Evolutionary conservation across 2,797 vertebrate genomes (phyloP).

Genomic region (Poecile montanus): DNA sequence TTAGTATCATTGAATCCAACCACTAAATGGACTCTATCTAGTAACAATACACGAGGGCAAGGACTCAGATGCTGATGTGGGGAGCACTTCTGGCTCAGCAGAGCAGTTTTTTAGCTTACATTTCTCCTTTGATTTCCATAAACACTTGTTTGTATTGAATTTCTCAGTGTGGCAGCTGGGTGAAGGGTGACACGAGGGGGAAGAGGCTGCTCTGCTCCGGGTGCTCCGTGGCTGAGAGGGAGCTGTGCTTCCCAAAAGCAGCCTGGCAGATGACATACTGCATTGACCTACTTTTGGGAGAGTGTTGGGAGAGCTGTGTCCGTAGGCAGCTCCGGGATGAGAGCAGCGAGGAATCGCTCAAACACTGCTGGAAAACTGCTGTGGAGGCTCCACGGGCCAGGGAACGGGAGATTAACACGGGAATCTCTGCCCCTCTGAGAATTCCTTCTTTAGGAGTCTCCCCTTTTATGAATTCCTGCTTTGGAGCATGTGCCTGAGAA

Average conservation of each 20-base stretch:
- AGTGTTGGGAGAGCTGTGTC: not conserved
- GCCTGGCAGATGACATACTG: not conserved
- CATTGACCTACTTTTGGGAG: slow-evolving; percentile 64
- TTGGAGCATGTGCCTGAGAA: not conserved
- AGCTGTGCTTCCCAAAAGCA: not conserved
- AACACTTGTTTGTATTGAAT: not conserved
- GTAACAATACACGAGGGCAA: not conserved
- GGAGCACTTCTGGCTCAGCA: not conserved
- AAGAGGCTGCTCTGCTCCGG: not conserved
- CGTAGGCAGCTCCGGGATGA: not conserved
- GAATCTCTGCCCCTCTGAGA: not conserved
- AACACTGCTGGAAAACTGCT: not conserved
- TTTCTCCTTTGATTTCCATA: not conserved
- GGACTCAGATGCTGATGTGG: fast-evolving
- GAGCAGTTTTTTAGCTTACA: not conserved
- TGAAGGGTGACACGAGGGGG: not conserved
- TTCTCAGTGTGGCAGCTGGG: not conserved
- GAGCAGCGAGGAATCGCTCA: not conserved
- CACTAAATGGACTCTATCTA: not conserved
- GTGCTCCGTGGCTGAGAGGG: not conserved
- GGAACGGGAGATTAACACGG: not conserved
- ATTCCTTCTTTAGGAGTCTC: not conserved
- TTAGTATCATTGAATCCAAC: not conserved
- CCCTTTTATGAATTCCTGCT: not conserved
- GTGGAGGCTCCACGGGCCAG: not conserved